These are phyloP conservation scores for Rutpela maculata DNA, from an alignment of 2,888 invertebrate species.

Conservation along the genomic window DNA sequence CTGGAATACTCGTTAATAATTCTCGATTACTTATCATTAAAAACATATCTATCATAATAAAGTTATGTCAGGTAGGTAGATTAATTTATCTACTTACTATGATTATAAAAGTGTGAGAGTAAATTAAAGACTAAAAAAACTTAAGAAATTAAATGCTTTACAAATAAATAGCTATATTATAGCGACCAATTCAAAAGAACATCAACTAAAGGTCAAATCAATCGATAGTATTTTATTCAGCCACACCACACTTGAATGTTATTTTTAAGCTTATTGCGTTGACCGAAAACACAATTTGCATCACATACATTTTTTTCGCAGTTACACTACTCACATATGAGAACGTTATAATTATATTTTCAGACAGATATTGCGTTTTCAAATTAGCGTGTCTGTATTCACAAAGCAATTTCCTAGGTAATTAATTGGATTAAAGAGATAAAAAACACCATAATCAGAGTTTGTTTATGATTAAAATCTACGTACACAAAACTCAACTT, in stretches of 20 bases:
- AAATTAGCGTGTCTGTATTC: slow-evolving; percentile 30
- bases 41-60: no score
- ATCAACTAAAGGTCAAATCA: neutral
- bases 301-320: neutral
- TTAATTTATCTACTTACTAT: no score
- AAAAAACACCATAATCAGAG: slow-evolving; percentile 23
- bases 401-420: slow-evolving; percentile 19
- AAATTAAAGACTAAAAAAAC: no score
- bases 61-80: no score
- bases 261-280: neutral
- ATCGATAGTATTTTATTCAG: neutral
- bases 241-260: neutral
- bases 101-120: no score
- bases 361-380: slow-evolving; percentile 29
- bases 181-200: no score
- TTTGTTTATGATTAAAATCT: neutral
- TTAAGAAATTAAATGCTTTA: no score
- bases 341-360: neutral
- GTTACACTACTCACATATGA: neutral
- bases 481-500: neutral
- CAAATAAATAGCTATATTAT: no score
- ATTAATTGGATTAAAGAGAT: slow-evolving; percentile 29
- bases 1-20: no score
- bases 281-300: neutral
- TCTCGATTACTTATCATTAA: no score